Conservation (phyloP, 2,113 vertebrate genomes). For the Campylomormyrus tamandua region DNA sequence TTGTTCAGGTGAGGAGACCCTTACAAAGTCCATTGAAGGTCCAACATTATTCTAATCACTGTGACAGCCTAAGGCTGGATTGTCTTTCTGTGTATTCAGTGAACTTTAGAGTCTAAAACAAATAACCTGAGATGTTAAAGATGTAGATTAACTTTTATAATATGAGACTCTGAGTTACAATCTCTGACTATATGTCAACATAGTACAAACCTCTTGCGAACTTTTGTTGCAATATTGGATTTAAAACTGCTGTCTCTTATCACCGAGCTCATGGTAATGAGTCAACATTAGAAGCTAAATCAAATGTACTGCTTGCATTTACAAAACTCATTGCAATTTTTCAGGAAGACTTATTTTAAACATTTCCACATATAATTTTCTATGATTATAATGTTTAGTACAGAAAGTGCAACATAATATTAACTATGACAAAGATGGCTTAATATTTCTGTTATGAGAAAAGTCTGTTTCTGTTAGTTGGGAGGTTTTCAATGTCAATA, state of each 20-base stretch:
- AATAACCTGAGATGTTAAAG: neutral
- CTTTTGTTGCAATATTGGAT: neutral
- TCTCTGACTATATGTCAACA: neutral
- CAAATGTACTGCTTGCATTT: neutral
- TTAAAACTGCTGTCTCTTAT: neutral
- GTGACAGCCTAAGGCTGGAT: neutral
- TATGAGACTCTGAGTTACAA: neutral
- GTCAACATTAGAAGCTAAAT: neutral
- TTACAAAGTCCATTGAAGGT: neutral
- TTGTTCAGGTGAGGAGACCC: neutral
- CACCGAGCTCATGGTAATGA: neutral
- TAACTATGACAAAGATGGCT: neutral
- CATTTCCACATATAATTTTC: neutral
- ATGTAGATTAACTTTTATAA: neutral
- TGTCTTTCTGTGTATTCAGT: neutral
- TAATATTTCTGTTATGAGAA: neutral
- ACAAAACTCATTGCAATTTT: neutral
- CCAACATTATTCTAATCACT: neutral
- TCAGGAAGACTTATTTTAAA: neutral
- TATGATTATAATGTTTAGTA: neutral
- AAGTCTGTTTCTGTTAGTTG: neutral
- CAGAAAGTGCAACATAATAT: neutral
- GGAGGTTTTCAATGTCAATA: constrained; percentile 8
- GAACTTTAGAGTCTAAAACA: neutral
- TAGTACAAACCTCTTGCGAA: neutral